These are phyloP conservation scores for Pelagia noctiluca DNA, from an alignment of 30 jellyfish, hydroid and myxozoan species.

Conservation along the genomic window DNA sequence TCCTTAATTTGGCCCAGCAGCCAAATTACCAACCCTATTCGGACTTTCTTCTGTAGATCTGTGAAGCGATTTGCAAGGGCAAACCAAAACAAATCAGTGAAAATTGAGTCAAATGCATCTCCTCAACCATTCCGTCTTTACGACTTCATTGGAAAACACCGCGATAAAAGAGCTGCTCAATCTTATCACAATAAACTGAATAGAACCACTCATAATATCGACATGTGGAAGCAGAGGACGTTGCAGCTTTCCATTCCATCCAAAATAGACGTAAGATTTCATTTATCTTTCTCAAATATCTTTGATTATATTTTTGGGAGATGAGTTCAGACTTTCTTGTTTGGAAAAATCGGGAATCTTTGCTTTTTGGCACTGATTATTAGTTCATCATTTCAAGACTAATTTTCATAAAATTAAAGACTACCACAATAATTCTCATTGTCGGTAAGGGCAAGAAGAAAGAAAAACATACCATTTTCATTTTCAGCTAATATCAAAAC, in stretches of 20 bases:
- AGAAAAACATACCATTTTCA: no score
- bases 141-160: conserved; percentile 84
- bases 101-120: conserved; percentile 75
- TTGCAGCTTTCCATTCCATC: conserved; percentile 85
- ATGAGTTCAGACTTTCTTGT: no score
- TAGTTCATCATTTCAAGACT: no score
- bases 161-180: conserved; percentile 86
- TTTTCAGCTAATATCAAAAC: no score
- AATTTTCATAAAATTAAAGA: no score
- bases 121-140: conserved; percentile 87
- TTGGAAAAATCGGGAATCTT: no score
- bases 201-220: conserved; percentile 88
- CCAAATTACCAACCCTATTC: not conserved
- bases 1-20: not conserved
- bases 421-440: no score
- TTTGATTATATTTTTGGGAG: no score
- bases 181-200: conserved; percentile 72
- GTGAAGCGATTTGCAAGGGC: conserved; percentile 83
- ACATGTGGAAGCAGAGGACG: conserved; percentile 98
- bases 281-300: no score
- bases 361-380: no score
- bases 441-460: no score
- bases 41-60: conserved; percentile 53
- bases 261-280: conserved; percentile 81
- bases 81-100: conserved; percentile 63